Evolutionary conservation across 2,797 vertebrate genomes (phyloP).

Genomic region (Vipera latastei): DNA sequence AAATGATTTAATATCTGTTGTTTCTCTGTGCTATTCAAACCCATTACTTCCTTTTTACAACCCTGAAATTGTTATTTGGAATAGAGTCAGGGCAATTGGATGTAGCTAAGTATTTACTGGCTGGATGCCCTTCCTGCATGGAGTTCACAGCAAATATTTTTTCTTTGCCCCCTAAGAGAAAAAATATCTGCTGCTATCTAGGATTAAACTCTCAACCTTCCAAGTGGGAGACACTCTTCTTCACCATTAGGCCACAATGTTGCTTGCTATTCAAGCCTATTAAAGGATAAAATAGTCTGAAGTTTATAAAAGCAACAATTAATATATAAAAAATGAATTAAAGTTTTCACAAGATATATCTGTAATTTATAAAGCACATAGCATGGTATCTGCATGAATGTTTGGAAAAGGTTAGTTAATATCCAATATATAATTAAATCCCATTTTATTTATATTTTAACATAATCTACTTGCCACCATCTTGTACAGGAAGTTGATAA

Average conservation of each 20-base stretch:
- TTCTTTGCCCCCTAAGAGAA: not conserved
- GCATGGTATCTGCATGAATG: not conserved
- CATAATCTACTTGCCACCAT: not conserved
- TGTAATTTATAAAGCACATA: not conserved
- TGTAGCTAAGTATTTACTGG: not conserved
- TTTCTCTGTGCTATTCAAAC: not conserved
- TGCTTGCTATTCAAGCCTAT: not conserved
- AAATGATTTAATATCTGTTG: not conserved
- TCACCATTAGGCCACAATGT: not conserved
- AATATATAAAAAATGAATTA: not conserved
- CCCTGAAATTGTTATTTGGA: not conserved
- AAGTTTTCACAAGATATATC: not conserved
- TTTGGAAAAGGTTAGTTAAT: not conserved
- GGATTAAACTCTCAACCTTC: not conserved
- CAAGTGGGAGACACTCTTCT: not conserved
- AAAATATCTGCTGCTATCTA: not conserved
- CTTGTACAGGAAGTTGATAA: not conserved
- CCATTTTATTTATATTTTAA: not conserved
- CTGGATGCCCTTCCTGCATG: not conserved
- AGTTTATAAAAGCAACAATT: not conserved
- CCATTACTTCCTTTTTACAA: not conserved
- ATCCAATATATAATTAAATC: not conserved
- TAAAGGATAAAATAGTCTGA: not conserved
- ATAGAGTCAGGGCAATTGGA: not conserved
- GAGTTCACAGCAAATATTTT: not conserved